Conservation (phyloP, 2,888 invertebrate species). For the Argyresthia goedartella region DNA sequence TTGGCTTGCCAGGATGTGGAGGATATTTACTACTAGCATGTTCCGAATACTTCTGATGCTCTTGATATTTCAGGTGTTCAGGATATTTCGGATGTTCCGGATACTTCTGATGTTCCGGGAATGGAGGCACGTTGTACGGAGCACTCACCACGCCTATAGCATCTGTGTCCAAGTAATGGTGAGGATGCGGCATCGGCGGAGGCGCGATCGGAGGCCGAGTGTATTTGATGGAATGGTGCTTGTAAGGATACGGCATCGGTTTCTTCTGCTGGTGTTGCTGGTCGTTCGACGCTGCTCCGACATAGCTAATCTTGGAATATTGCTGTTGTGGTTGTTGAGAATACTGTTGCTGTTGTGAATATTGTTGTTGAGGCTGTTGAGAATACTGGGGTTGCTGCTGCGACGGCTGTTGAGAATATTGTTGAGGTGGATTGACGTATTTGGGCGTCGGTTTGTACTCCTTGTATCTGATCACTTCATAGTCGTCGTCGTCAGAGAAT, state of each 20-base stretch:
- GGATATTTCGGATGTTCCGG: constrained; percentile 33
- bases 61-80: constrained; percentile 23
- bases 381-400: constrained; percentile 2
- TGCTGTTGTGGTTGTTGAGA: constrained; percentile 11
- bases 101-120: constrained; percentile 11
- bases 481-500: constrained; percentile 44
- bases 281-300: constrained; percentile 21
- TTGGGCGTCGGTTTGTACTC: constrained; percentile 27
- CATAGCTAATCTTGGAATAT: constrained; percentile 36
- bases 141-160: constrained; percentile 16
- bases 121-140: constrained; percentile 17
- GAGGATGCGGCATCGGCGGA: constrained; percentile 18
- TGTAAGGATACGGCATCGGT: constrained; percentile 32
- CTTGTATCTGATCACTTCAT: constrained; percentile 11
- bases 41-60: neutral
- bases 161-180: constrained; percentile 30
- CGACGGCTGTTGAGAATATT: constrained; percentile 6
- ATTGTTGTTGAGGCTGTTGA: constrained; percentile 19
- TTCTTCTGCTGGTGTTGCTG: constrained; percentile 40
- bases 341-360: neutral
- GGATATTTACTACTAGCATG: neutral
- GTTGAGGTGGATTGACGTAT: constrained; percentile 22
- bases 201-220: constrained; percentile 31
- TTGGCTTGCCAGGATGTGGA: neutral
- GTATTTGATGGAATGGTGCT: constrained; percentile 29